Conservation (phyloP, 1,140 invertebrate species). For the Brachionus rotundiformis region DNA sequence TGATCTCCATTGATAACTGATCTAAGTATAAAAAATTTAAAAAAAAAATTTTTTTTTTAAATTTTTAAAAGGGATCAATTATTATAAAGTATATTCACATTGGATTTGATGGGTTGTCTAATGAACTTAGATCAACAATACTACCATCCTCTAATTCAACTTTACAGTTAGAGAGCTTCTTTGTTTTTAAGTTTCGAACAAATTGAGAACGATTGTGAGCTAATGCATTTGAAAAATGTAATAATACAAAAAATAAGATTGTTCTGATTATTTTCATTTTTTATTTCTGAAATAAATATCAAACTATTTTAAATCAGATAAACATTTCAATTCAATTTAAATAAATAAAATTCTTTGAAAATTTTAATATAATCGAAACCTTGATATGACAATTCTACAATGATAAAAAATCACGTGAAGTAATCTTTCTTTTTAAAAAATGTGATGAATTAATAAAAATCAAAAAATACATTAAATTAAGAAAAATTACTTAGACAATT, state of each 20-base stretch:
- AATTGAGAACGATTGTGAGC: neutral
- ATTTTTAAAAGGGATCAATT: no score
- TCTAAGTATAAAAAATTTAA: neutral
- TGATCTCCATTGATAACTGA: neutral
- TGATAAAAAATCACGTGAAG: neutral
- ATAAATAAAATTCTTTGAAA: neutral
- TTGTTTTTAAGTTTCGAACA: neutral
- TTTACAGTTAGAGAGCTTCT: constrained; percentile 37
- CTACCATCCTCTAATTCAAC: constrained; percentile 24
- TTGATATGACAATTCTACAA: no score
- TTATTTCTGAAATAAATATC: neutral
- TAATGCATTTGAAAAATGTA: neutral
- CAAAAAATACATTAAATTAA: neutral
- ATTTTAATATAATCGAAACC: no score
- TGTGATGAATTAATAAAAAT: no score
- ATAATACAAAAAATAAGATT: neutral
- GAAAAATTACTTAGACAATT: neutral
- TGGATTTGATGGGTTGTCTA: constrained; percentile 21
- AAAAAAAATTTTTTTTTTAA: neutral
- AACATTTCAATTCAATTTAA: neutral
- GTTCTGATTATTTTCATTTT: neutral
- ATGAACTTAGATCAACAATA: constrained; percentile 36
- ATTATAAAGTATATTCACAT: neutral
- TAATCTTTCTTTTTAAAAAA: neutral
- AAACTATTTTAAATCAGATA: neutral